A percentile compares a stretch with the other conserved stretches of the same genome.
Evolutionary conservation across 2,888 invertebrate genomes (phyloP).

Genomic region (Sminthurinus aureus): DNA sequence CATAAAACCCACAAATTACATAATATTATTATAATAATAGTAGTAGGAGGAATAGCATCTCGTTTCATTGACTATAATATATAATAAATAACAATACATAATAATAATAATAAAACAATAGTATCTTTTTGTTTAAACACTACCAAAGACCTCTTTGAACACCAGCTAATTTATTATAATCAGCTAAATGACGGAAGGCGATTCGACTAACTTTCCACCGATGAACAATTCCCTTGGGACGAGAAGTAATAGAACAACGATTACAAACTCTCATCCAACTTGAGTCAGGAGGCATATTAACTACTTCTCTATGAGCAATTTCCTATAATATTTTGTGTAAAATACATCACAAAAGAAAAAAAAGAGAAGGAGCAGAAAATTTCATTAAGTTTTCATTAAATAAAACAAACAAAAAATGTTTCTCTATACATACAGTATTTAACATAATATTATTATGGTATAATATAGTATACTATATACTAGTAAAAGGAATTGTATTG

Average conservation of each 20-base stretch:
- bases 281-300: constrained; percentile 79
- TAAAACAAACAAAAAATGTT: neutral
- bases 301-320: constrained; percentile 77
- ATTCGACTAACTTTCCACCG: constrained; percentile 90
- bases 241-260: constrained; percentile 89
- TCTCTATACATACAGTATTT: neutral
- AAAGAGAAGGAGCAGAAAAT: no score
- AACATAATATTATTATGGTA: no score
- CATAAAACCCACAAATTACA: no score
- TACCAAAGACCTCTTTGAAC: constrained; percentile 93
- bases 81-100: no score
- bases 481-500: no score
- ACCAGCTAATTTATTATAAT: constrained; percentile 91
- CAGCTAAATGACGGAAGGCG: constrained; percentile 88
- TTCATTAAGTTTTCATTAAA: constrained; percentile 6
- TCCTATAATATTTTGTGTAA: constrained; percentile 75
- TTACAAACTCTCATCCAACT: constrained; percentile 71
- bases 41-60: no score
- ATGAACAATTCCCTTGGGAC: constrained; percentile 79
- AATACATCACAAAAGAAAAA: no score
- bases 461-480: no score
- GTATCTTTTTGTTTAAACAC: no score
- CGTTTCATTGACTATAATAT: no score
- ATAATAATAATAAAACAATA: no score
- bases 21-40: no score